phyloP scores from a whole-genome alignment of 2,113 vertebrate genomes.

The Burhinus oedicnemus region DNA sequence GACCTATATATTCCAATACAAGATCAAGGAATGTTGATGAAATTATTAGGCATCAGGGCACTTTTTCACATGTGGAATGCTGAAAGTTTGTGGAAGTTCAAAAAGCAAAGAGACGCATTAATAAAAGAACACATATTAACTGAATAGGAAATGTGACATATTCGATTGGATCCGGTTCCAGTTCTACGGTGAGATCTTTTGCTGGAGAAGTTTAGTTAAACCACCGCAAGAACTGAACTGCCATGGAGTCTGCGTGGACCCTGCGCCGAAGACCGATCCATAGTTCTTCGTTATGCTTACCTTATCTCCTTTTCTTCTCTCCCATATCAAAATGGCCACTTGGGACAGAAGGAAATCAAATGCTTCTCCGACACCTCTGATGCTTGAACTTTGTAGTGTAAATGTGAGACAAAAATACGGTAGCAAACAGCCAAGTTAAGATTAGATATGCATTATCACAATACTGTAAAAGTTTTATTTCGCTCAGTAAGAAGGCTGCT shows the following conservation, averaged over 20 bases:
- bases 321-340: background rate
- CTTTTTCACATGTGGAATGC: background rate
- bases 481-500: background rate
- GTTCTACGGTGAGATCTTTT: background rate
- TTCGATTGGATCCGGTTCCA: background rate
- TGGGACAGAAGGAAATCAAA: background rate
- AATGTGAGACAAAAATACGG: slow-evolving; percentile 41
- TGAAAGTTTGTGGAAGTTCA: background rate
- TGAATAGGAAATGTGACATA: background rate
- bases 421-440: slow-evolving; percentile 12
- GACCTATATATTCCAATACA: background rate
- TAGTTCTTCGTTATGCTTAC: background rate
- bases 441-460: slow-evolving; percentile 51
- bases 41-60: background rate
- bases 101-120: background rate
- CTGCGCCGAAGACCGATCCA: background rate
- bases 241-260: background rate
- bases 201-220: background rate
- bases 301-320: background rate
- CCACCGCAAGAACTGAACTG: background rate
- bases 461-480: slow-evolving; percentile 27
- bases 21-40: background rate
- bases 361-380: background rate
- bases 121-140: background rate
- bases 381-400: background rate